A percentile compares a stretch with the other conserved stretches of the same genome.
Evolutionary conservation across 2,888 invertebrate species (phyloP).

Genomic region (Drosophila mimica): DNA sequence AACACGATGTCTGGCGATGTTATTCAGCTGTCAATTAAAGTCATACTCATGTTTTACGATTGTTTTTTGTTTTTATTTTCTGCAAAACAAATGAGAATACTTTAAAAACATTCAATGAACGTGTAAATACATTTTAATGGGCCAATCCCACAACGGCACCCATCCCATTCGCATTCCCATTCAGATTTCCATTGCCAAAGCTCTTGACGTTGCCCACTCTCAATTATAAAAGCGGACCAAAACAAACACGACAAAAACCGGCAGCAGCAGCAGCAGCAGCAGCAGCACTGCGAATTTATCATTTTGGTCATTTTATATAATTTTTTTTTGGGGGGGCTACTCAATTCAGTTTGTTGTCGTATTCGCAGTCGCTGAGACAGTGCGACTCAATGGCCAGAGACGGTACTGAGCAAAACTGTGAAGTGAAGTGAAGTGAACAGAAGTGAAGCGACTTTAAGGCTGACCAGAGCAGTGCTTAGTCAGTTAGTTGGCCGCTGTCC

Average conservation of each 20-base stretch:
- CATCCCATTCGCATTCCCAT: slow-evolving; percentile 26
- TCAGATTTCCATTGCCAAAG: slow-evolving; percentile 26
- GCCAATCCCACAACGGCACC: slow-evolving; percentile 51
- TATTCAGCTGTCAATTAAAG: slow-evolving; percentile 67
- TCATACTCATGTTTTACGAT: slow-evolving; percentile 43
- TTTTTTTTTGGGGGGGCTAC: slow-evolving; percentile 20
- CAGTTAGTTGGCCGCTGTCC: slow-evolving; percentile 70
- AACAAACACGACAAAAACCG: slow-evolving; percentile 61
- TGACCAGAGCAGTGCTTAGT: slow-evolving; percentile 45
- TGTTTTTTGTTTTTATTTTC: slow-evolving; percentile 31
- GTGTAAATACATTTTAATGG: slow-evolving; percentile 76
- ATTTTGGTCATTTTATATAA: slow-evolving; percentile 38
- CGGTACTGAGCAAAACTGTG: slow-evolving; percentile 13
- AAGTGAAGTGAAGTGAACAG: slow-evolving; percentile 3
- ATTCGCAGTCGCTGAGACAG: slow-evolving; percentile 29
- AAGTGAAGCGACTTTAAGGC: slow-evolving; percentile 56
- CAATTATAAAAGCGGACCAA: slow-evolving; percentile 51
- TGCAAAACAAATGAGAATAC: slow-evolving; percentile 42
- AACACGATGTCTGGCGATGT: slow-evolving; percentile 32
- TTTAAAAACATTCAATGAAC: slow-evolving; percentile 67
- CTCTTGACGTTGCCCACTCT: slow-evolving; percentile 43
- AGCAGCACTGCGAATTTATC: slow-evolving; percentile 56
- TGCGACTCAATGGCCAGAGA: slow-evolving; percentile 39
- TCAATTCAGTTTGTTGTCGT: slow-evolving; percentile 31
- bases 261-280: slow-evolving; percentile 39